Evolutionary conservation across 2,113 vertebrate genomes (phyloP), one percentile per base, ranked within the genome.

Genomic region (Xiphorhynchus elegans): DNA sequence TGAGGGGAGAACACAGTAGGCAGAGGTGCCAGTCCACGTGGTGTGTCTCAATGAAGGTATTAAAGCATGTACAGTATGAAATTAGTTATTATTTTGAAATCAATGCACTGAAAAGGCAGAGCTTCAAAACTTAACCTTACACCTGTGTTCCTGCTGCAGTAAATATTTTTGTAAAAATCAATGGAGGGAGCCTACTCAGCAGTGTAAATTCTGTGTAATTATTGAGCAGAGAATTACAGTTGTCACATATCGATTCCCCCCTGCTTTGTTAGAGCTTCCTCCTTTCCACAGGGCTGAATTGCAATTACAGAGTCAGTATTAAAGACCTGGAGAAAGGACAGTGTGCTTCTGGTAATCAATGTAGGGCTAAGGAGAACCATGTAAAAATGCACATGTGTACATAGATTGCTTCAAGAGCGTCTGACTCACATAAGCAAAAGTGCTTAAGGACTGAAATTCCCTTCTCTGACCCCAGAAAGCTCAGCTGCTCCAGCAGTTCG

Each of bases 111-210:
- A 53, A 88, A 68, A 89, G 96, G 28, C 47, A 67, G 56, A 56
- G 25, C 49, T 28, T 62, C 77, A 66, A 60, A 84, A 85, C 31
- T 77, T 66, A 83, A 46, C 63, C 49, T 81, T 88, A 82, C 55
- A 74, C 66, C 64, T 95, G 72, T 42, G 66, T 75, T 97, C 91
- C 62, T 82, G 33, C 84, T 39, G 74, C 67, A 88, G 94, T 93
- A 94, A 93, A 97, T 95, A 81, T 40, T 92, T 95, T 72, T 80
- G 80, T 25, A 90, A 81, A 93, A 96, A 96, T 97, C 96, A 91
- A 87, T 96, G 67, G 68, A 69, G 70, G 59, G 69, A 80, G 55
- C 91, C 92, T 94, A 85, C 80, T 90, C 76, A 81, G 78, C 83
- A 86, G 90, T 67, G 78, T 93, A 96, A 96, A 94, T 40, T 46